Percentiles rank a stretch among this genome's conserved stretches.
Conservation (phyloP, 2,797 vertebrate genomes). For the Poecile montanus region DNA sequence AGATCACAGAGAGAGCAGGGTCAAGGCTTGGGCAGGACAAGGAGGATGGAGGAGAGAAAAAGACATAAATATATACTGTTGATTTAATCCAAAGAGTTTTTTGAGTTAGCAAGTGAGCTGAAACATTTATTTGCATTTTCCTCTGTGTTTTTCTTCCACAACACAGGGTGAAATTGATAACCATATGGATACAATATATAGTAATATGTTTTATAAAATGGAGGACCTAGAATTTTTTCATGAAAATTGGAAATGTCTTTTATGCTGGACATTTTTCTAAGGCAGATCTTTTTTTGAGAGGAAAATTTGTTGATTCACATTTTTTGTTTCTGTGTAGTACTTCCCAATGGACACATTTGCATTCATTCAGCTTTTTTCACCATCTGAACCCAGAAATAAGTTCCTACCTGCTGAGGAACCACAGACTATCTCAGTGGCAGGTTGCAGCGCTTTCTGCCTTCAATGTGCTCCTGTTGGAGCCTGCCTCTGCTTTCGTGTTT, state of each 20-base stretch:
- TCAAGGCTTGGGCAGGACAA: accelerated
- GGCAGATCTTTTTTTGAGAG: neutral
- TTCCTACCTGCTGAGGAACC: neutral
- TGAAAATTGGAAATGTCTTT: neutral
- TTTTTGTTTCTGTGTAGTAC: neutral
- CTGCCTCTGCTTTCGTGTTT: neutral
- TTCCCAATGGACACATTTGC: neutral
- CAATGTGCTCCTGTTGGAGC: neutral
- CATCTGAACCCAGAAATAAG: neutral
- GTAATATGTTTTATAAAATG: neutral
- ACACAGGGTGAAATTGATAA: neutral
- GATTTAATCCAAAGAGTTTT: neutral
- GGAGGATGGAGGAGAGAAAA: neutral
- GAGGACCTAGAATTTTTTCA: neutral
- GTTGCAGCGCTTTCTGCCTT: accelerated
- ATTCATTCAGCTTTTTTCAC: neutral
- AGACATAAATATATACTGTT: neutral
- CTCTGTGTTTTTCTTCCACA: neutral
- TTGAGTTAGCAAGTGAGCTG: neutral
- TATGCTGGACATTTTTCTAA: neutral
- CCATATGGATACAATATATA: accelerated
- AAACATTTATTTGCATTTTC: neutral
- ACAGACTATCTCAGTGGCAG: too few species aligned
- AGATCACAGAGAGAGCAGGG: neutral
- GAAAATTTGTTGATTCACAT: neutral